Base-by-base conservation (phyloP, 2,797 vertebrate species). In the Gadopsis marmoratus region DNA sequence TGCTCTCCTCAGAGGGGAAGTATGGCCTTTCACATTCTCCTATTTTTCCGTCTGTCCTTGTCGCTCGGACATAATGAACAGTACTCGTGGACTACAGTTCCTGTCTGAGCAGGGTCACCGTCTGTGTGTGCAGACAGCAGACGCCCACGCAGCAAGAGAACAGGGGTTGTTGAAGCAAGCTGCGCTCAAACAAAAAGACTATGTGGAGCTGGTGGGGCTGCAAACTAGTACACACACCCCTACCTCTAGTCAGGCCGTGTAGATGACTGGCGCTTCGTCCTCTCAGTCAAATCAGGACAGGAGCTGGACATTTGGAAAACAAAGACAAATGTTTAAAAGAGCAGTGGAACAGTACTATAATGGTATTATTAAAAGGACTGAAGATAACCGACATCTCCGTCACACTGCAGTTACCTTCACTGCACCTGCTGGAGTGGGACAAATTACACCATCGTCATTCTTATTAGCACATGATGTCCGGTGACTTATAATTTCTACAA, bases 181-280 rank as follows among this genome's bases (percentile, higher is more conserved):
- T 0, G 23, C 19, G 4, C 53, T 64, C n/a, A 65, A 69, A 67
- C 55, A 74, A 45, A 63, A 74, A 4, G 21, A 35, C 4, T 58
- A 48, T 60, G 35, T 41, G 48, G 39, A 21, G 51, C 33, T 78
- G 51, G 7, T 14, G 19, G 59, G 55, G 29, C 2, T 29, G 21
- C 11, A 68, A 47, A 65, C 12, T 58, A 55, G 56, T 37, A 48
- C 37, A 76, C 39, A 75, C 58, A 70, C 26, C 65, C 55, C 26
- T 26, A 26, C 89, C 85, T 90, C 79, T 82, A 48, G 82, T 83
- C 13, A 10, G 88, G 83, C 48, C 26, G 53, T 76, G 74, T 3
- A 81, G 79, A 73, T 58, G 41, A 88, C 69, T 63, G 69, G 51
- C 17, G 66, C 48, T 77, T 76, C 1, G 66, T 82, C 71, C 82